Evolutionary conservation across 2,797 vertebrate species (phyloP).

Genomic region (Potorous gilbertii): DNA sequence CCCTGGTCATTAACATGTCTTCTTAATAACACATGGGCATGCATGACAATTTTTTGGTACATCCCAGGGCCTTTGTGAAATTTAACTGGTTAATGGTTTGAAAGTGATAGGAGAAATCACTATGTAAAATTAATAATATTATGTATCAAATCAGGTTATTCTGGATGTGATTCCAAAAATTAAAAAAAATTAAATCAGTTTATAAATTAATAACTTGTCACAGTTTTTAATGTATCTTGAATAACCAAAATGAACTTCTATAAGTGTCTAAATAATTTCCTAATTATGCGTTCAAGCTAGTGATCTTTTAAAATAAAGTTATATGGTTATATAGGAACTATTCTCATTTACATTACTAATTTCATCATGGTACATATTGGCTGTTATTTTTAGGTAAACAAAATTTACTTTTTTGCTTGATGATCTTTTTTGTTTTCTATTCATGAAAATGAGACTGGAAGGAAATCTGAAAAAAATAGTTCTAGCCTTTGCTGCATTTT

Average conservation of each 20-base stretch:
- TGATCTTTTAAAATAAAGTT: neutral
- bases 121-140: neutral
- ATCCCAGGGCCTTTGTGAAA: constrained; percentile 9
- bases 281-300: neutral
- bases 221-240: neutral
- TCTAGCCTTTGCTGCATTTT: neutral
- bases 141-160: neutral
- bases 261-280: neutral
- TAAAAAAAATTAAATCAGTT: neutral
- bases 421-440: neutral
- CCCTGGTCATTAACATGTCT: neutral
- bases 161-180: neutral
- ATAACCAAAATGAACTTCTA: neutral
- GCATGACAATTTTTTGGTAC: neutral
- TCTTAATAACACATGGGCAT: neutral
- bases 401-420: neutral
- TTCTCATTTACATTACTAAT: neutral
- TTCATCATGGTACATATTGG: neutral
- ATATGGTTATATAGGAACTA: neutral
- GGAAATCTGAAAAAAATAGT: neutral
- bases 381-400: neutral
- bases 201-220: neutral
- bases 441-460: neutral
- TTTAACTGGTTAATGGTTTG: neutral
- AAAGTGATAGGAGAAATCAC: constrained; percentile 2